Percentiles rank a stretch among this genome's conserved stretches.
These are phyloP conservation scores for Latheticus oryzae DNA, from an alignment of 2,888 invertebrate genomes.

Conservation along the genomic window DNA sequence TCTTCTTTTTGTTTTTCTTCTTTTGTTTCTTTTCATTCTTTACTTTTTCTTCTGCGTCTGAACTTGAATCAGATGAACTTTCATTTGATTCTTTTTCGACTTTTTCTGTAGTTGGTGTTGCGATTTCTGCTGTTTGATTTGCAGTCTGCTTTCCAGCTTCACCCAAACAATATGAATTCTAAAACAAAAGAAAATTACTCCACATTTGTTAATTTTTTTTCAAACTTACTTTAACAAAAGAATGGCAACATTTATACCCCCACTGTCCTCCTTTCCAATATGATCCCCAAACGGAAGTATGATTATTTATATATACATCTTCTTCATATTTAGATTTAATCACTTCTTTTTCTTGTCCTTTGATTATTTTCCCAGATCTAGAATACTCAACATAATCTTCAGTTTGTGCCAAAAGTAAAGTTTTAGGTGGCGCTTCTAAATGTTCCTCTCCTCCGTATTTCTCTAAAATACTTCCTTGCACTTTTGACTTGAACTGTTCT, in stretches of 20 bases:
- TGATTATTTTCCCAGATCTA: constrained; percentile 86
- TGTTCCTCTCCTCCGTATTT: constrained; percentile 97
- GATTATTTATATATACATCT: constrained; percentile 92
- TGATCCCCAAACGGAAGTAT: constrained; percentile 95
- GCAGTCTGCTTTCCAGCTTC: constrained; percentile 70
- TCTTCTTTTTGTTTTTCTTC: constrained; percentile 68
- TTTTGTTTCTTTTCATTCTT: constrained; percentile 67
- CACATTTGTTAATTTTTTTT: too few species aligned
- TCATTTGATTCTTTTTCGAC: constrained; percentile 55
- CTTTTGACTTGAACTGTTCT: constrained; percentile 88
- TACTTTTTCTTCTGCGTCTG: constrained; percentile 55
- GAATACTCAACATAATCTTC: constrained; percentile 97
- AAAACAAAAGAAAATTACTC: constrained; percentile 51
- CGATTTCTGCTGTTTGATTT: constrained; percentile 24
- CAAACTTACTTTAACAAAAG: constrained; percentile 83
- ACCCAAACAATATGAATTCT: constrained; percentile 90
- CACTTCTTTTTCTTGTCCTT: constrained; percentile 89
- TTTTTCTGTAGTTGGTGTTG: constrained; percentile 38
- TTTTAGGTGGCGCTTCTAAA: constrained; percentile 85
- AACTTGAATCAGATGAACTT: constrained; percentile 46
- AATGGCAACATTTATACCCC: constrained; percentile 98
- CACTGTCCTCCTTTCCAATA: constrained; percentile 93
- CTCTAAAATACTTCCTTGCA: constrained; percentile 86
- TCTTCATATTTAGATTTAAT: constrained; percentile 93
- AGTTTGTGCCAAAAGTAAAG: constrained; percentile 92